phyloP scores from a whole-genome alignment of 2,888 invertebrate species.

The Agelastica alni region DNA sequence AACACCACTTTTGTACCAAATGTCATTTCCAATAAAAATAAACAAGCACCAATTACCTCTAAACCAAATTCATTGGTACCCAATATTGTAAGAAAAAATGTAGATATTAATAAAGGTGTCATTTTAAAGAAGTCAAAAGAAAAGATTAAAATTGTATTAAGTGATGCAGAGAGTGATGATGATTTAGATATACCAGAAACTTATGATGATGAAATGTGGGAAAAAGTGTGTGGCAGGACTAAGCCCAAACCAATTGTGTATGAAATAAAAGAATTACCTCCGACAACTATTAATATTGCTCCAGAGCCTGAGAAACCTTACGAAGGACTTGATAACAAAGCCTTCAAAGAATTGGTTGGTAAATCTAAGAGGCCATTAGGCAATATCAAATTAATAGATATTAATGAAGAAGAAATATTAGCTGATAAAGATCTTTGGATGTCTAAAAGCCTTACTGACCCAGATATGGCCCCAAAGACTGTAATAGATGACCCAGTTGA shows the following conservation, averaged over 20 bases:
- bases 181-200: slow-evolving; percentile 52
- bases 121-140: slow-evolving; percentile 25
- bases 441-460: slow-evolving; percentile 77
- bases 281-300: slow-evolving; percentile 56
- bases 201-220: slow-evolving; percentile 57
- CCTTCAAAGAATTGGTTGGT: slow-evolving; percentile 72
- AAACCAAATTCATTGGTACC: slow-evolving; percentile 23
- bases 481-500: slow-evolving; percentile 61
- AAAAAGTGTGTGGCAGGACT: slow-evolving; percentile 57
- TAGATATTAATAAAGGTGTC: slow-evolving; percentile 29
- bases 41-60: slow-evolving; percentile 18
- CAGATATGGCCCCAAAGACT: slow-evolving; percentile 60
- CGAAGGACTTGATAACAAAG: slow-evolving; percentile 59
- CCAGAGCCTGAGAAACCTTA: slow-evolving; percentile 57
- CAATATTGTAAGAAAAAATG: slow-evolving; percentile 31
- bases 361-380: slow-evolving; percentile 66
- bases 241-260: slow-evolving; percentile 58
- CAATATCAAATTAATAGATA: slow-evolving; percentile 78
- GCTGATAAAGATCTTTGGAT: slow-evolving; percentile 82
- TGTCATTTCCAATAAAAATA: slow-evolving; percentile 35
- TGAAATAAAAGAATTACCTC: slow-evolving; percentile 55
- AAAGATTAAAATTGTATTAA: slow-evolving; percentile 27
- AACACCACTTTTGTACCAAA: slow-evolving; percentile 45
- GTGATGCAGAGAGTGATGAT: slow-evolving; percentile 46
- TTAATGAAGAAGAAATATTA: slow-evolving; percentile 74